Percentiles rank a stretch among this genome's conserved stretches.
These are phyloP conservation scores for Peromyscus maniculatus DNA, from an alignment of 2,113 vertebrate species.

Conservation along the genomic window DNA sequence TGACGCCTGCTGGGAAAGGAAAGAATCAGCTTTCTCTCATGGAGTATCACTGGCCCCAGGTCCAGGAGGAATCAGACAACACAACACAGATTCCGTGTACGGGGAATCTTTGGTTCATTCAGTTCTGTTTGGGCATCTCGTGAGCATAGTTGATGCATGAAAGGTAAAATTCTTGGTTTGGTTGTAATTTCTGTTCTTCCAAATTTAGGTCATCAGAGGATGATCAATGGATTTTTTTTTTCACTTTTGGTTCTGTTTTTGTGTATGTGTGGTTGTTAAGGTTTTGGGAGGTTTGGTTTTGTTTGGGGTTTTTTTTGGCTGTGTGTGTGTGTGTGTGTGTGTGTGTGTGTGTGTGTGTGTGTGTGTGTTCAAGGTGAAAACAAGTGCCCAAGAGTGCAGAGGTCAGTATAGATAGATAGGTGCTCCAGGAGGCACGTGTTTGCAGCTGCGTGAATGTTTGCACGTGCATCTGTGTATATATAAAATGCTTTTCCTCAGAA, in stretches of 20 bases:
- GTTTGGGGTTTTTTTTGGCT: background rate
- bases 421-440: background rate
- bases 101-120: background rate
- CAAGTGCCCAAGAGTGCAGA: background rate
- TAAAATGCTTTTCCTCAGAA: constrained; percentile 51
- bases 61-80: background rate
- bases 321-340: background rate
- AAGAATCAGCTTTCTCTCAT: background rate
- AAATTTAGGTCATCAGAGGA: constrained; percentile 5
- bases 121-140: background rate
- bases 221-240: background rate
- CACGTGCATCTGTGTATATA: background rate
- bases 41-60: background rate
- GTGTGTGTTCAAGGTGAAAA: background rate
- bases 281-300: background rate
- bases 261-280: background rate
- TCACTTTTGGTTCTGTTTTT: background rate
- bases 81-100: background rate
- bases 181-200: background rate
- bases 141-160: background rate
- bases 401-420: background rate
- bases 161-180: background rate
- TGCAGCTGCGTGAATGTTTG: background rate
- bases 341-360: background rate
- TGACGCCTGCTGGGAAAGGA: background rate